These are phyloP conservation scores for Adelognathus sp. DNA, from an alignment of 2,888 invertebrate genomes.

Conservation along the genomic window DNA sequence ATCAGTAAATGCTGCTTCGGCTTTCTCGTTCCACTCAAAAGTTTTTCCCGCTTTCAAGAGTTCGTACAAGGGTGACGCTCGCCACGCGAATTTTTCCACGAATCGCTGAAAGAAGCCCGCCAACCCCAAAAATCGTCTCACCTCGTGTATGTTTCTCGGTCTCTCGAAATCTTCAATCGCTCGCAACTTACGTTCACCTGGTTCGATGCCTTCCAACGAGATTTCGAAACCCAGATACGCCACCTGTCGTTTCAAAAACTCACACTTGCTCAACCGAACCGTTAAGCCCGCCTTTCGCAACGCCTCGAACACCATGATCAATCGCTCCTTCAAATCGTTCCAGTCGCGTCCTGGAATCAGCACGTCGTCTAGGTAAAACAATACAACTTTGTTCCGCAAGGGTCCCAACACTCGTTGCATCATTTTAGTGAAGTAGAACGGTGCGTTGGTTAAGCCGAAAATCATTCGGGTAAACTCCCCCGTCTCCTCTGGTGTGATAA, in stretches of 20 bases:
- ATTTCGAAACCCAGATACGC: constrained; percentile 67
- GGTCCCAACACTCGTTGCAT: constrained; percentile 37
- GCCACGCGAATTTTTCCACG: constrained; percentile 49
- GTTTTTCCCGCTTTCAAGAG: constrained; percentile 26
- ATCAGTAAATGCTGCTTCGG: not conserved
- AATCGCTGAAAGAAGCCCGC: constrained; percentile 57
- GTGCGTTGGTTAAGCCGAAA: constrained; percentile 68
- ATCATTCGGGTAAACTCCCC: constrained; percentile 65
- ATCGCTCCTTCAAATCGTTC: constrained; percentile 60
- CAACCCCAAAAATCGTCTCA: constrained; percentile 59
- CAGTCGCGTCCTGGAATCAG: constrained; percentile 62
- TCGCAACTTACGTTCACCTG: constrained; percentile 59
- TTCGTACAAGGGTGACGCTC: constrained; percentile 52
- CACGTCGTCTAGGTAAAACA: constrained; percentile 71
- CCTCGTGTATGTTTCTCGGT: constrained; percentile 52
- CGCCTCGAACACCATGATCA: constrained; percentile 61
- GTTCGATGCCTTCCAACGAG: constrained; percentile 53
- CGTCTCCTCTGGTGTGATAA: constrained; percentile 55
- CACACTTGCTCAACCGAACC: constrained; percentile 68
- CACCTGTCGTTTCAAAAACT: constrained; percentile 63
- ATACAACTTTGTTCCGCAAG: constrained; percentile 53
- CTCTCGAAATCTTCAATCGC: constrained; percentile 55
- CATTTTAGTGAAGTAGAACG: constrained; percentile 59
- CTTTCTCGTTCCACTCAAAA: constrained; percentile 31
- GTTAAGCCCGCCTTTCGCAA: constrained; percentile 57